Evolutionary conservation across 2,888 invertebrate genomes (phyloP).

Genomic region (Brachypalpus laphriformis): DNA sequence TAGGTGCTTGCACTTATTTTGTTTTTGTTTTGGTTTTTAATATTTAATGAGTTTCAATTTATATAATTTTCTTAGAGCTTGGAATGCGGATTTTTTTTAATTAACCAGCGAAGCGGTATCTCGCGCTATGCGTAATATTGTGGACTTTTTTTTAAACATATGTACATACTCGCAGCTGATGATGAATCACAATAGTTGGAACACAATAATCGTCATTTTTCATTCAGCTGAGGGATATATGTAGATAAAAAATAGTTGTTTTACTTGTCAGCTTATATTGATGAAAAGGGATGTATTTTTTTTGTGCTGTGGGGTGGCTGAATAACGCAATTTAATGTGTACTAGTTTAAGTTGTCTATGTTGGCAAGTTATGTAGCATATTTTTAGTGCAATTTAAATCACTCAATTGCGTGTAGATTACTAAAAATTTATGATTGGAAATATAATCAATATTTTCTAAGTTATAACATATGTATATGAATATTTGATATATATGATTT

Average conservation of each 20-base stretch:
- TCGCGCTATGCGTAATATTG: not conserved
- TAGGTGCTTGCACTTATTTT: not conserved
- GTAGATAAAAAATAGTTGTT: not conserved
- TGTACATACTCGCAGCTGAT: not conserved
- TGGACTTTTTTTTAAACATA: not conserved
- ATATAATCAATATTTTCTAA: too few species aligned
- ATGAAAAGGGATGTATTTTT: not conserved
- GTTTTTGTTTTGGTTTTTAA: not conserved
- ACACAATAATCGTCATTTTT: not conserved
- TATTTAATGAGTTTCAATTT: not conserved
- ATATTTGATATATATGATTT: too few species aligned
- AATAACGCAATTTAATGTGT: too few species aligned
- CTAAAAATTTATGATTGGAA: too few species aligned
- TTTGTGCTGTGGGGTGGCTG: not conserved
- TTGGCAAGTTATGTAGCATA: too few species aligned
- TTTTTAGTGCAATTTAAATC: too few species aligned
- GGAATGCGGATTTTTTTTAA: not conserved
- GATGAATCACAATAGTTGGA: not conserved
- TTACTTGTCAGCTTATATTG: not conserved
- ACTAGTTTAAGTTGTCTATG: too few species aligned
- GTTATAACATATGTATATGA: too few species aligned
- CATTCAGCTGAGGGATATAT: not conserved
- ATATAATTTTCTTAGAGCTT: not conserved
- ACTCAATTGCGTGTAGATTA: too few species aligned
- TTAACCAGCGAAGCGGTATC: not conserved